phyloP scores from a whole-genome alignment of 2,797 vertebrate species.

The Propithecus deckenii region DNA sequence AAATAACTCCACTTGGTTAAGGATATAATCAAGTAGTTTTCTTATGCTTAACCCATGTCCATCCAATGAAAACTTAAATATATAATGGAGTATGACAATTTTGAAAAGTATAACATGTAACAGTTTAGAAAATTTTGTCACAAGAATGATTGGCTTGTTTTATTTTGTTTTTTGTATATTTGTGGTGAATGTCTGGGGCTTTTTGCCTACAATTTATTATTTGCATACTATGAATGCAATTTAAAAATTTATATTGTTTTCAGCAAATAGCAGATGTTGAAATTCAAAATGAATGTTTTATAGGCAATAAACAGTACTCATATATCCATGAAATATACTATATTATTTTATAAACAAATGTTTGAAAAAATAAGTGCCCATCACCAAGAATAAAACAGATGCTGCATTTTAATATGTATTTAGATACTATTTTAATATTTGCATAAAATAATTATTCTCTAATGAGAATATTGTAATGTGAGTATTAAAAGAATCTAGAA shows the following conservation, averaged over 20 bases:
- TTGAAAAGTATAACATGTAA: background rate
- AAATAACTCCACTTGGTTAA: background rate
- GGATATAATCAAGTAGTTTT: background rate
- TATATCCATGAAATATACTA: background rate
- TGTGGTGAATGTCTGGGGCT: background rate
- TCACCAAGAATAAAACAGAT: background rate
- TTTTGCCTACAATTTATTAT: background rate
- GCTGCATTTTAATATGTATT: background rate
- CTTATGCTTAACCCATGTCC: background rate
- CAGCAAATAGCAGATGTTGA: background rate
- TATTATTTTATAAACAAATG: background rate
- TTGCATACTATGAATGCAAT: background rate
- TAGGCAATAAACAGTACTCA: background rate
- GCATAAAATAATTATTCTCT: background rate
- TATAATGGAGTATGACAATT: background rate
- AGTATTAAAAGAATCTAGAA: background rate
- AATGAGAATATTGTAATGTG: background rate
- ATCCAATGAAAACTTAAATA: background rate
- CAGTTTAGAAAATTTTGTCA: background rate
- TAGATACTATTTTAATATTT: conserved; percentile 19
- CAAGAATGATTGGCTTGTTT: background rate
- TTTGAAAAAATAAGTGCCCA: background rate
- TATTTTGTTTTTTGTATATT: background rate
- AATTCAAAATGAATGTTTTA: background rate
- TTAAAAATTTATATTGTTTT: background rate